Percentiles rank a stretch among this genome's conserved stretches.
Conservation (phyloP, 1,140 invertebrate species). For the Aphaenogaster rudis region DNA sequence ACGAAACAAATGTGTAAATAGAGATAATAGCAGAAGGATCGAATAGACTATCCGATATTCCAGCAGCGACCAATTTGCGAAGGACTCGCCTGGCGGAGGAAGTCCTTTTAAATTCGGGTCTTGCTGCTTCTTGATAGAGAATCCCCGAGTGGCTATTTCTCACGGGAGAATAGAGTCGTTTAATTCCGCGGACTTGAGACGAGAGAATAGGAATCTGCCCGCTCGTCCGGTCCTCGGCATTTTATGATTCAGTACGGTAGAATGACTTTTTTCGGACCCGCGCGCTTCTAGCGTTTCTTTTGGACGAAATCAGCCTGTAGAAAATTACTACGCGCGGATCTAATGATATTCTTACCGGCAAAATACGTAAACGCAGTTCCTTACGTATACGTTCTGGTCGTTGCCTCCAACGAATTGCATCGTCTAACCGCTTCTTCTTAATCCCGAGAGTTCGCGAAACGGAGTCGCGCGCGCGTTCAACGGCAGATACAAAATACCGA, state of each 20-base stretch:
- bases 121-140: conserved; percentile 46
- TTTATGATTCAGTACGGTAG: conserved; percentile 51
- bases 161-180: conserved; percentile 57
- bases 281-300: not conserved
- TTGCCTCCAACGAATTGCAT: not conserved
- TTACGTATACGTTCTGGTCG: conserved; percentile 6
- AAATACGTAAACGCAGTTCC: not conserved
- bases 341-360: not conserved
- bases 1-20: not conserved
- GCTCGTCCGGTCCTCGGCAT: conserved; percentile 24
- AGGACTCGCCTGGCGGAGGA: not conserved
- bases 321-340: not conserved
- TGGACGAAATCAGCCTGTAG: not conserved
- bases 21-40: not conserved
- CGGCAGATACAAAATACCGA: conserved; percentile 32
- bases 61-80: conserved; percentile 38
- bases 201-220: conserved; percentile 26
- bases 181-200: conserved; percentile 50
- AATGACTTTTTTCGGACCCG: conserved; percentile 10
- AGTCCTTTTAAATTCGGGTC: conserved; percentile 49
- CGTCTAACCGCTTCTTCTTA: conserved; percentile 5
- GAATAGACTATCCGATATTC: conserved; percentile 22
- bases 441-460: not conserved
- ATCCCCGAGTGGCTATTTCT: conserved; percentile 60
- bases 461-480: not conserved